Evolutionary conservation across 2,797 vertebrate species (phyloP).

Genomic region (Chelidonichthys spinosus): DNA sequence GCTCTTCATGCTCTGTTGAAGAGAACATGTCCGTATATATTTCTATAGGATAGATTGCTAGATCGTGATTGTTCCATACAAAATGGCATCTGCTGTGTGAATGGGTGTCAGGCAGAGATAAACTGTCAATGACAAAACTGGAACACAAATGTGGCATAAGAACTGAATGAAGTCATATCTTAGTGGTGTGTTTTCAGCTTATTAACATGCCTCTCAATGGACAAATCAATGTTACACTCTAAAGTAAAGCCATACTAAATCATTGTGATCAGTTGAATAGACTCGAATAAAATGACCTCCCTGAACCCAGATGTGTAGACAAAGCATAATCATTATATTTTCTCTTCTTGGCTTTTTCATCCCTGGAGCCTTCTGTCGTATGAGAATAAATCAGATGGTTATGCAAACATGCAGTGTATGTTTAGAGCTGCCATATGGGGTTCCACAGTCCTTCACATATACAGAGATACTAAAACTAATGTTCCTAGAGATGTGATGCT

Average conservation of each 20-base stretch:
- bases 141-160: neutral
- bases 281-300: neutral
- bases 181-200: neutral
- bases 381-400: slow-evolving; percentile 1
- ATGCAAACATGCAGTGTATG: neutral
- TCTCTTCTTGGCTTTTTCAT: neutral
- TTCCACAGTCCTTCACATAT: slow-evolving; percentile 14
- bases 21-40: slow-evolving; percentile 14
- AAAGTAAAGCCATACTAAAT: neutral
- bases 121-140: neutral
- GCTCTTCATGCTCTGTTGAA: slow-evolving; percentile 10
- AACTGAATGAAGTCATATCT: neutral
- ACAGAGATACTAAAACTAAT: slow-evolving; percentile 24
- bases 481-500: slow-evolving; percentile 25
- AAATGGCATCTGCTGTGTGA: neutral
- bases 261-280: neutral
- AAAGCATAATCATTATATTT: neutral
- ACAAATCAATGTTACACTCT: neutral
- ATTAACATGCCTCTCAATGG: neutral
- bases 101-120: neutral
- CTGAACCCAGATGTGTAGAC: too few relatives aligned
- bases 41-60: neutral
- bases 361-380: neutral
- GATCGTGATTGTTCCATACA: neutral
- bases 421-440: slow-evolving; percentile 11